Evolutionary conservation across 1,140 invertebrate genomes (phyloP).

Genomic region (Neelides sp.): DNA sequence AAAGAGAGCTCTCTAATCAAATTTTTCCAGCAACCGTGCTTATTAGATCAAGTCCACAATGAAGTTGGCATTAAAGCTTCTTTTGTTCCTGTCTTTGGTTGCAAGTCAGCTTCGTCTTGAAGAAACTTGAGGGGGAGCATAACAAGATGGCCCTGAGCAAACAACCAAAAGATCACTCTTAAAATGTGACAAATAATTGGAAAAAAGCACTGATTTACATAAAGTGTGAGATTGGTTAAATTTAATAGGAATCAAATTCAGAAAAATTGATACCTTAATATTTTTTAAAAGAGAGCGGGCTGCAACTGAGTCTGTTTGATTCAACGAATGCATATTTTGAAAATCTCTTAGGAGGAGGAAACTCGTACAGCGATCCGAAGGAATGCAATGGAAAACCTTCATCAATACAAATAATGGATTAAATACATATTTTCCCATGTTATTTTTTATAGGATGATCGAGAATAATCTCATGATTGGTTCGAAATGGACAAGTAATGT

Average conservation of each 20-base stretch:
- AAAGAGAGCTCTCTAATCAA: not conserved
- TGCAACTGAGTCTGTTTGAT: conserved; percentile 49
- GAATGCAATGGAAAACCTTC: conserved; percentile 67
- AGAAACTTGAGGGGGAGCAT: conserved; percentile 75
- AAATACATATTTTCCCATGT: not conserved
- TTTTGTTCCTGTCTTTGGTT: conserved; percentile 60
- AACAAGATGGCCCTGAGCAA: conserved; percentile 64
- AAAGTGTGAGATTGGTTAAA: conserved; percentile 2
- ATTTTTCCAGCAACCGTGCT: not conserved
- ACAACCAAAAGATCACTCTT: not conserved
- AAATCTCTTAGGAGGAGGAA: conserved; percentile 61
- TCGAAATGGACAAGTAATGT: too few relatives aligned
- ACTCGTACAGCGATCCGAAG: conserved; percentile 58
- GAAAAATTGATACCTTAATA: conserved; percentile 47
- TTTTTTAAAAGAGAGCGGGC: conserved; percentile 56
- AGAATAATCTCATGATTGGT: too few relatives aligned
- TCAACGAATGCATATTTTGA: conserved; percentile 51
- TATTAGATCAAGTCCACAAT: conserved; percentile 38
- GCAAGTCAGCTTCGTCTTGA: conserved; percentile 57
- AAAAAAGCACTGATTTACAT: too few relatives aligned
- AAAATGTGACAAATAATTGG: not conserved
- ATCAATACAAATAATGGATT: conserved; percentile 3
- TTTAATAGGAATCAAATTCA: not conserved
- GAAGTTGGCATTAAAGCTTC: conserved; percentile 47
- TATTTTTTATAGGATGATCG: conserved; percentile 3